Conservation (phyloP, 2,113 vertebrate species). For the Cyphotilapia sp. region DNA sequence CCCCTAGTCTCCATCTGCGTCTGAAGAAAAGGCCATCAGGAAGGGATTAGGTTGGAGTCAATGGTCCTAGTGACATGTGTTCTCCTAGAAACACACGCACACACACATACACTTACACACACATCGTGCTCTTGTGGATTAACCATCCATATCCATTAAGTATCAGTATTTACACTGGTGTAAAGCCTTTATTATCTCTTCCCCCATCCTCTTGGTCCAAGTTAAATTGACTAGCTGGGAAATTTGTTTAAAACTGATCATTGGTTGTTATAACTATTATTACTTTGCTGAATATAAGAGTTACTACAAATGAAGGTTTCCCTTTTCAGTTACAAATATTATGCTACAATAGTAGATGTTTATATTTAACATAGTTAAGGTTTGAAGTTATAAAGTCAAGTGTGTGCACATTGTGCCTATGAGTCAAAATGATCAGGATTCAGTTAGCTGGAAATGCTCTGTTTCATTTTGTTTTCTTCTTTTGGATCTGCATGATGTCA, state of each 20-base stretch:
- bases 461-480: neutral
- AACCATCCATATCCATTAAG: neutral
- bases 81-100: neutral
- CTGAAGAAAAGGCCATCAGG: slow-evolving; percentile 64
- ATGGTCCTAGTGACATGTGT: slow-evolving; percentile 46
- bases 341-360: neutral
- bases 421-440: neutral
- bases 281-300: neutral
- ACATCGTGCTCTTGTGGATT: neutral
- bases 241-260: neutral
- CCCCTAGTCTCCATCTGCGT: slow-evolving; percentile 62
- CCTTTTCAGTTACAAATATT: neutral
- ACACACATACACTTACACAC: neutral
- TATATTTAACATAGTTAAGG: neutral
- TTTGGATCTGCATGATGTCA: neutral
- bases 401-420: neutral
- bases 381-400: neutral
- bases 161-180: neutral
- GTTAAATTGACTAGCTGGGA: neutral
- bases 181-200: neutral
- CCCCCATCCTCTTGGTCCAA: neutral
- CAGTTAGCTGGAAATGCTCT: neutral
- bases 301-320: neutral
- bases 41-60: slow-evolving; percentile 64
- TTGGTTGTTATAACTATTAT: neutral